Percentiles rank a stretch among this genome's conserved stretches.
Conservation (phyloP, 2,797 vertebrate genomes). For the Enteromius paludinosus region DNA sequence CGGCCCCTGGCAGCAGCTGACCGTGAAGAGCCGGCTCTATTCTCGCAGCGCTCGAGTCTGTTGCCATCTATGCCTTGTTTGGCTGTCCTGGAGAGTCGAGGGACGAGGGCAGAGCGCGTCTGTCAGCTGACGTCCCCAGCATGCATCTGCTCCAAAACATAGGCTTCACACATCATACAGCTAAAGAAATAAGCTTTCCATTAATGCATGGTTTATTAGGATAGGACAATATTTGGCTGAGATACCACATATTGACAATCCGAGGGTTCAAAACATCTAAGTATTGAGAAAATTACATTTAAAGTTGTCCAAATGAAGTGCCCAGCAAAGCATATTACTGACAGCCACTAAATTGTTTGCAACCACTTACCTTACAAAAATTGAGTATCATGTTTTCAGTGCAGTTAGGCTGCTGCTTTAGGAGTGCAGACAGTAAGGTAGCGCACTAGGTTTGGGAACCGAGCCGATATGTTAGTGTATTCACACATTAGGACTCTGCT, state of each 20-base stretch:
- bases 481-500: neutral
- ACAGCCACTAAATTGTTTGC: no score
- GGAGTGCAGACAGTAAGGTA: neutral
- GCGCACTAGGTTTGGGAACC: neutral
- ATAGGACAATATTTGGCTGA: neutral
- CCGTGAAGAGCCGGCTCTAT: constrained; percentile 86
- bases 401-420: neutral
- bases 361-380: no score
- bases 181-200: neutral
- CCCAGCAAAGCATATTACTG: neutral
- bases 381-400: no score
- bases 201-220: neutral
- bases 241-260: neutral
- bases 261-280: neutral
- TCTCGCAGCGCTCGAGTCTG: constrained; percentile 59
- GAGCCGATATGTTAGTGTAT: neutral
- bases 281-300: no score
- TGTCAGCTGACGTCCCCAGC: constrained; percentile 33
- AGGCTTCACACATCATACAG: neutral
- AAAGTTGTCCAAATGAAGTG: no score
- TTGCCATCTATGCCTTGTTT: constrained; percentile 83
- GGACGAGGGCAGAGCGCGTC: constrained; percentile 56
- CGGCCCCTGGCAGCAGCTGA: constrained; percentile 74
- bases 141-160: constrained; percentile 20
- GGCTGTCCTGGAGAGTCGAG: constrained; percentile 70